phyloP scores from a whole-genome alignment of 2,113 vertebrate genomes.

The Anolis carolinensis region DNA sequence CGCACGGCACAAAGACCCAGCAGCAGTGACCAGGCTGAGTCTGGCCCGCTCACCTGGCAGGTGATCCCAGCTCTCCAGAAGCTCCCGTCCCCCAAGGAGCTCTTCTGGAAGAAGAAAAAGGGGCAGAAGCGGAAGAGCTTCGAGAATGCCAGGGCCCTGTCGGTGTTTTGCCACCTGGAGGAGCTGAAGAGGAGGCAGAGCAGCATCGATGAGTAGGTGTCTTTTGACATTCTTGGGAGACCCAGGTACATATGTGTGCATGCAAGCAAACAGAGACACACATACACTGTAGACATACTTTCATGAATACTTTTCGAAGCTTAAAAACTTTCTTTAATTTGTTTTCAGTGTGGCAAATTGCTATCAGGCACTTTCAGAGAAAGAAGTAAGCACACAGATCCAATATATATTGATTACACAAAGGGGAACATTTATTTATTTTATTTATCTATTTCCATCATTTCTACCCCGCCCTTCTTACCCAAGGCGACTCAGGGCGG shows the following conservation, averaged over 20 bases:
- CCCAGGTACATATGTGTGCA: accelerated
- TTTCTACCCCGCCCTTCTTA: too few species aligned
- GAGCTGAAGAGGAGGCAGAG: slow-evolving; percentile 65
- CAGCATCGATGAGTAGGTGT: slow-evolving; percentile 61
- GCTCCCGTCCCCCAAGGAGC: slow-evolving; percentile 61
- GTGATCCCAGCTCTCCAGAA: background rate
- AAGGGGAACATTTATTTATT: too few species aligned
- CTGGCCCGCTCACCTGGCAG: background rate
- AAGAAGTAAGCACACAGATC: too few species aligned
- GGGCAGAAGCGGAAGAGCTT: slow-evolving; percentile 13
- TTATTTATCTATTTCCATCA: too few species aligned
- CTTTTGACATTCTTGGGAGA: background rate
- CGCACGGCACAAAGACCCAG: background rate
- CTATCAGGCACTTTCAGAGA: too few species aligned
- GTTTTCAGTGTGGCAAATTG: too few species aligned
- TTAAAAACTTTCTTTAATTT: too few species aligned
- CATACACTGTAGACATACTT: background rate
- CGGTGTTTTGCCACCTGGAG: slow-evolving; percentile 65
- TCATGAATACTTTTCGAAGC: too few species aligned
- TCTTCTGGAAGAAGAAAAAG: slow-evolving; percentile 57
- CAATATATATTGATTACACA: too few species aligned
- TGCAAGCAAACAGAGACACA: background rate
- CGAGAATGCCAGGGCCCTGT: slow-evolving; percentile 28
- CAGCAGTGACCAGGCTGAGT: background rate
- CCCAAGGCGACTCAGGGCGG: too few species aligned